Percentiles rank a stretch among this genome's conserved stretches.
phyloP scores from a whole-genome alignment of 2,113 vertebrate genomes.

The Cettia cetti region DNA sequence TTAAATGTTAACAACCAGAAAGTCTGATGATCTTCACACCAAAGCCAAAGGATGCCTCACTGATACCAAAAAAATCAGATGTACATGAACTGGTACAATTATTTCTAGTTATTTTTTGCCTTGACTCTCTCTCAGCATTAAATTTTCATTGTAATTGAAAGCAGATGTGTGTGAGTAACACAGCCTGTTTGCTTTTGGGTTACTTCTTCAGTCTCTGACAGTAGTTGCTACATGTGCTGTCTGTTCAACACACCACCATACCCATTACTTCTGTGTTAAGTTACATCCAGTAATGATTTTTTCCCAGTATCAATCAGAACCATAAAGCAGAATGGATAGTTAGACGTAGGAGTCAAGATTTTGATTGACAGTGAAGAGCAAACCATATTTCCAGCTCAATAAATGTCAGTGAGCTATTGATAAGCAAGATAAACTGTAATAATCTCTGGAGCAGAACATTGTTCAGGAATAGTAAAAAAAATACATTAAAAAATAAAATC shows the following conservation, averaged over 20 bases:
- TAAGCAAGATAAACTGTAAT: conserved; percentile 56
- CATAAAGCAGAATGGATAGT: conserved; percentile 10
- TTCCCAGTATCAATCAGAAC: conserved; percentile 21
- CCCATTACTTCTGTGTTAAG: neutral
- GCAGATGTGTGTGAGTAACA: neutral
- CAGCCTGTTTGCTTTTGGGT: neutral
- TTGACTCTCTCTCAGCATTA: neutral
- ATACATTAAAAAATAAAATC: neutral
- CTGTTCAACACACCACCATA: neutral
- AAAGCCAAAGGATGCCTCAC: neutral
- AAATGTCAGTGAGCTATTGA: conserved; percentile 60
- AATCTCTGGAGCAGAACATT: conserved; percentile 32
- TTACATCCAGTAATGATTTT: neutral
- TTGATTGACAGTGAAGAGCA: conserved; percentile 53
- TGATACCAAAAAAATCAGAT: neutral
- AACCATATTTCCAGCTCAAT: conserved; percentile 59
- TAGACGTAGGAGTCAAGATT: conserved; percentile 28
- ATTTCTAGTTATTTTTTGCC: neutral
- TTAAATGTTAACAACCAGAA: neutral
- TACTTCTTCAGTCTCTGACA: neutral
- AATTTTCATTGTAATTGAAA: neutral
- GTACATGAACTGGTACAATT: neutral
- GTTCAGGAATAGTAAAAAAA: neutral
- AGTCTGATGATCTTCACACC: neutral
- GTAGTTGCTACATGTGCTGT: neutral